These are phyloP conservation scores for Drosophila tani DNA, from an alignment of 1,140 invertebrate species.

Conservation along the genomic window DNA sequence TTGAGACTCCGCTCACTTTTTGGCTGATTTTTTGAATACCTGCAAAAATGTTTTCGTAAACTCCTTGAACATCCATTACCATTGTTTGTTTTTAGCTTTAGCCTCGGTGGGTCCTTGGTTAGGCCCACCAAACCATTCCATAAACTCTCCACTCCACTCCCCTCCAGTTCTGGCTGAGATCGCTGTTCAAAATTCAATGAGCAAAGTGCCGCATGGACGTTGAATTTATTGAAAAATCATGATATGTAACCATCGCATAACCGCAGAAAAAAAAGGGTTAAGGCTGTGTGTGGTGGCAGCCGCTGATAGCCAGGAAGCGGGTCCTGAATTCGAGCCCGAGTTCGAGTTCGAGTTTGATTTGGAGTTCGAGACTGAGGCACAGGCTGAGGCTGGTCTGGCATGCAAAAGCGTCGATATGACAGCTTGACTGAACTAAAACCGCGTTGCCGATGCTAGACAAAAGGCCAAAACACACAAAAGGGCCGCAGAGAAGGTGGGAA, in stretches of 20 bases:
- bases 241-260: slow-evolving; percentile 72
- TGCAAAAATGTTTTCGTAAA: slow-evolving; percentile 15
- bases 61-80: slow-evolving; percentile 44
- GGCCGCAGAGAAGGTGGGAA: no score
- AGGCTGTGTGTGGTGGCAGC: neutral
- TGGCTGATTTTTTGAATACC: neutral
- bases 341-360: neutral
- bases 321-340: slow-evolving; percentile 8
- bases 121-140: neutral
- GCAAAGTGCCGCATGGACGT: slow-evolving; percentile 73
- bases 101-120: neutral
- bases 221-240: slow-evolving; percentile 84
- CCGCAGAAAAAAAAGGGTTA: slow-evolving; percentile 19
- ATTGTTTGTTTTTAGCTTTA: slow-evolving; percentile 43
- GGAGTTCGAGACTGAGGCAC: no score
- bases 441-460: slow-evolving; percentile 59
- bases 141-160: neutral
- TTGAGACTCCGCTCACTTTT: neutral
- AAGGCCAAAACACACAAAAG: slow-evolving; percentile 47
- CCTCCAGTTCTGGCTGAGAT: neutral
- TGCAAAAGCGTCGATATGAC: slow-evolving; percentile 81
- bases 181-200: slow-evolving; percentile 79
- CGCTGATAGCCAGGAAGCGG: slow-evolving; percentile 28
- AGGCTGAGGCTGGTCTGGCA: slow-evolving; percentile 46
- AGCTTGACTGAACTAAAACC: slow-evolving; percentile 82